phyloP scores from a whole-genome alignment of 2,888 invertebrate species.

The Tinea semifulvella region DNA sequence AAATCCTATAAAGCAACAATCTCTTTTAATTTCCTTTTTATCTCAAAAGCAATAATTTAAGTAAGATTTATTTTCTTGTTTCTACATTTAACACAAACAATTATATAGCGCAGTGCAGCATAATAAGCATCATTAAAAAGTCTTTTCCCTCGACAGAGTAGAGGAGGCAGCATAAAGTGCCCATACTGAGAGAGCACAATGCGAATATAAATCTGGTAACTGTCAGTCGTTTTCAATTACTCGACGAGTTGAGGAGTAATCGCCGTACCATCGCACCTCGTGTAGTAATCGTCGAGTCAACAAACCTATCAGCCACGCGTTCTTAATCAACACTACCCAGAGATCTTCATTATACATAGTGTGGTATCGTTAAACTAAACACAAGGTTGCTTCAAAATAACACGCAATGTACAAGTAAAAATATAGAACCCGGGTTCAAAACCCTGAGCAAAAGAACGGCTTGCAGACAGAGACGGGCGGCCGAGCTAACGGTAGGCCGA shows the following conservation, averaged over 20 bases:
- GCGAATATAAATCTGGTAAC: slow-evolving; percentile 35
- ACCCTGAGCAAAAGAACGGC: too few species aligned
- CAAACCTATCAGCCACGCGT: slow-evolving; percentile 8
- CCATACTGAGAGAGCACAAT: slow-evolving; percentile 24
- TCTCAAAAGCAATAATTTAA: too few species aligned
- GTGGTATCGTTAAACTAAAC: too few species aligned
- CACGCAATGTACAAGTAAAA: slow-evolving; percentile 34
- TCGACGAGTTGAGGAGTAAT: slow-evolving; percentile 7
- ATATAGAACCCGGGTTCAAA: slow-evolving; percentile 30
- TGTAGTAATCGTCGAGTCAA: slow-evolving; percentile 11
- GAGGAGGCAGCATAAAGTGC: neutral
- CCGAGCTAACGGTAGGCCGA: slow-evolving; percentile 45
- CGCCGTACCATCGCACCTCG: slow-evolving; percentile 7
- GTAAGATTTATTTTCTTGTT: too few species aligned
- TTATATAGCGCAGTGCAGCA: neutral
- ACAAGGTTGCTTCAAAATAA: too few species aligned
- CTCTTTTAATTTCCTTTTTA: too few species aligned
- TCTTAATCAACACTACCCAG: too few species aligned
- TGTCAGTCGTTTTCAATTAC: slow-evolving; percentile 32
- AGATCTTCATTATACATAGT: too few species aligned
- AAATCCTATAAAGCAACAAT: too few species aligned
- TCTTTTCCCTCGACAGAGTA: neutral
- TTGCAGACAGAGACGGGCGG: slow-evolving; percentile 30
- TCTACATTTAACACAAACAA: too few species aligned
- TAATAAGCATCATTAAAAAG: neutral